Evolutionary conservation across 1,140 invertebrate species (phyloP).

Genomic region (Heliconius congener): DNA sequence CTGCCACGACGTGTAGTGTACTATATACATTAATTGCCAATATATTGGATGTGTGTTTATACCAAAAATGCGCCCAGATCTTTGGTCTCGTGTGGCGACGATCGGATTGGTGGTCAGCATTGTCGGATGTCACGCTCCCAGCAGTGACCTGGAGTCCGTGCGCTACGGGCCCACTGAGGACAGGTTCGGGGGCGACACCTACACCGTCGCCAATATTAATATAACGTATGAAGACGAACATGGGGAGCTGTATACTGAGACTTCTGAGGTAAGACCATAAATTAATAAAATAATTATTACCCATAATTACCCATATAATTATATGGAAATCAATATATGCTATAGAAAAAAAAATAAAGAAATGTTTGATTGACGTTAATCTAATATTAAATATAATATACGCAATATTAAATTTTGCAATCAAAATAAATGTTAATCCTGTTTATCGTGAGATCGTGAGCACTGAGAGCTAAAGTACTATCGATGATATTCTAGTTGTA

Average conservation of each 20-base stretch:
- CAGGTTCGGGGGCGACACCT: constrained; percentile 58
- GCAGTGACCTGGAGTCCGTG: constrained; percentile 64
- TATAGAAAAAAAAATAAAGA: neutral
- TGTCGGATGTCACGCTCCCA: constrained; percentile 63
- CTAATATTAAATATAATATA: too few relatives aligned
- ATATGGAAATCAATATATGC: neutral
- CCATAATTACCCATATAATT: neutral
- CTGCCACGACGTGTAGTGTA: constrained; percentile 48
- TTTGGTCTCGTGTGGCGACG: constrained; percentile 63
- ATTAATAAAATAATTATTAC: neutral
- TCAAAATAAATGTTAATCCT: neutral
- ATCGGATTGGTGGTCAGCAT: constrained; percentile 61
- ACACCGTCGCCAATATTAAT: constrained; percentile 69
- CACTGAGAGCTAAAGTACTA: neutral
- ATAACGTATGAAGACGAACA: constrained; percentile 72
- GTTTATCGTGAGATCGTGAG: neutral
- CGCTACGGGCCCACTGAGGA: constrained; percentile 64
- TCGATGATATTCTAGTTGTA: neutral
- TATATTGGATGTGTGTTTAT: constrained; percentile 53
- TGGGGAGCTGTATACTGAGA: constrained; percentile 62
- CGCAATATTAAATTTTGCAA: too few relatives aligned
- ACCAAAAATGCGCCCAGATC: constrained; percentile 60
- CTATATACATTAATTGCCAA: constrained; percentile 30
- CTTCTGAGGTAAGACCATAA: constrained; percentile 63
- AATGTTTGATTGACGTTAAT: neutral